A percentile compares a stretch with the other conserved stretches of the same genome.
phyloP scores from a whole-genome alignment of 1,140 invertebrate species.

The Drosophila littoralis region DNA sequence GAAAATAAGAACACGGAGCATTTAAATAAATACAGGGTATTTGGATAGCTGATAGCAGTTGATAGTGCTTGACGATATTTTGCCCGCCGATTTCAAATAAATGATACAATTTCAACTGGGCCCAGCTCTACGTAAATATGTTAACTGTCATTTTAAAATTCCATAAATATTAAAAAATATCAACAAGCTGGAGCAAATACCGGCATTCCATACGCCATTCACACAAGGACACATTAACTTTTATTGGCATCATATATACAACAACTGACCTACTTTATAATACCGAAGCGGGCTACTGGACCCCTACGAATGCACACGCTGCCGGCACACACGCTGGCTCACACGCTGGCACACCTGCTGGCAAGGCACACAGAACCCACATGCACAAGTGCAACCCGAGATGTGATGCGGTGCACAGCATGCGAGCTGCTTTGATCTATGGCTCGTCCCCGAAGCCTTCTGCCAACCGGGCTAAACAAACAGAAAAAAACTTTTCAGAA shows the following conservation, averaged over 20 bases:
- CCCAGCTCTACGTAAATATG: conserved; percentile 59
- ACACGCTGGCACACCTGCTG: conserved; percentile 65
- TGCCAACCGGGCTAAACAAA: conserved; percentile 42
- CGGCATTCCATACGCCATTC: conserved; percentile 37
- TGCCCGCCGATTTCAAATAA: conserved; percentile 8
- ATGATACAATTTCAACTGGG: conserved; percentile 36
- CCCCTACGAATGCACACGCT: conserved; percentile 28
- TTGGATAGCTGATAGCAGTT: not conserved
- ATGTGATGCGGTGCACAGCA: conserved; percentile 54
- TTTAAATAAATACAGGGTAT: not conserved
- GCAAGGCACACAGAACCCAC: conserved; percentile 44
- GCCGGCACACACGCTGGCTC: conserved; percentile 16
- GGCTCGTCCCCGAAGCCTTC: conserved; percentile 51
- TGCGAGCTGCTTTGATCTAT: conserved; percentile 71
- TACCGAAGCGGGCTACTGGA: conserved; percentile 37
- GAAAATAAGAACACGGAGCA: too few species aligned
- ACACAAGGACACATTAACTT: conserved; percentile 71
- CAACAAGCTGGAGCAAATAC: conserved; percentile 63
- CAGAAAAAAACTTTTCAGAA: conserved; percentile 44
- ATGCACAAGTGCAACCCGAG: conserved; percentile 26
- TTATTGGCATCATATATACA: conserved; percentile 75
- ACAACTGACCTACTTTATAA: conserved; percentile 77
- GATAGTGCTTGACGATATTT: not conserved
- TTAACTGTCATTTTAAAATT: conserved; percentile 75
- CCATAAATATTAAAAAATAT: conserved; percentile 83